phyloP scores from a whole-genome alignment of 37 sponge, comb jelly and placozoan genomes.

The Ianthella basta region DNA sequence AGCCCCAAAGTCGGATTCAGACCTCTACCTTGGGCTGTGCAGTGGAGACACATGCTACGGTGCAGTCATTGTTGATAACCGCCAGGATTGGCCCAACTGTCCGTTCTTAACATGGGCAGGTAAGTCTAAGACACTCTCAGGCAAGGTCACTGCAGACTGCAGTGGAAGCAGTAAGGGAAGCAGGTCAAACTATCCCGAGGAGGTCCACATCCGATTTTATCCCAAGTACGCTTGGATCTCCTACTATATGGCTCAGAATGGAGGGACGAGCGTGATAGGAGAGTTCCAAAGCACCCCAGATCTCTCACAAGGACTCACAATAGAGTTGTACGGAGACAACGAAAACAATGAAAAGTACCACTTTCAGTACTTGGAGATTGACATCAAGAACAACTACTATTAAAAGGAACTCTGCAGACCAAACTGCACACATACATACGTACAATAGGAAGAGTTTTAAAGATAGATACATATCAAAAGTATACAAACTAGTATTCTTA shows the following conservation, averaged over 20 bases:
- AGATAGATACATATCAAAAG: no score
- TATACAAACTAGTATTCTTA: no score
- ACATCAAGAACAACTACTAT: neutral
- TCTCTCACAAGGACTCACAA: neutral
- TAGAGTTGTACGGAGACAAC: slow-evolving; percentile 15
- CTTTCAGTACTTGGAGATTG: slow-evolving; percentile 16
- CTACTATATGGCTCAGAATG: neutral
- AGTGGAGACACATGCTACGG: slow-evolving; percentile 6
- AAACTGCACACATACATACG: no score
- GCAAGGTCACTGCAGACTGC: neutral
- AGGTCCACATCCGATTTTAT: slow-evolving; percentile 6
- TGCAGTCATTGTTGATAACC: neutral
- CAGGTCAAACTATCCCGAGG: neutral
- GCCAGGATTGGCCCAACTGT: neutral
- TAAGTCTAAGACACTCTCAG: neutral
- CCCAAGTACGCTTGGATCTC: neutral
- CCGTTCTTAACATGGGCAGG: neutral
- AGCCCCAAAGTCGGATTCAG: neutral
- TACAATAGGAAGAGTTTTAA: no score
- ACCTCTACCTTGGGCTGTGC: slow-evolving; percentile 9
- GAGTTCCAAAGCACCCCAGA: neutral
- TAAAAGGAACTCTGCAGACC: no score
- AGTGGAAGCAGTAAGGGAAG: slow-evolving; percentile 1
- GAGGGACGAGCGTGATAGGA: slow-evolving; percentile 10
- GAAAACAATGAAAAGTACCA: neutral